Percentiles rank a stretch among this genome's conserved stretches.
These are phyloP conservation scores for Spodoptera littoralis DNA, from an alignment of 2,888 invertebrate species.

Conservation along the genomic window DNA sequence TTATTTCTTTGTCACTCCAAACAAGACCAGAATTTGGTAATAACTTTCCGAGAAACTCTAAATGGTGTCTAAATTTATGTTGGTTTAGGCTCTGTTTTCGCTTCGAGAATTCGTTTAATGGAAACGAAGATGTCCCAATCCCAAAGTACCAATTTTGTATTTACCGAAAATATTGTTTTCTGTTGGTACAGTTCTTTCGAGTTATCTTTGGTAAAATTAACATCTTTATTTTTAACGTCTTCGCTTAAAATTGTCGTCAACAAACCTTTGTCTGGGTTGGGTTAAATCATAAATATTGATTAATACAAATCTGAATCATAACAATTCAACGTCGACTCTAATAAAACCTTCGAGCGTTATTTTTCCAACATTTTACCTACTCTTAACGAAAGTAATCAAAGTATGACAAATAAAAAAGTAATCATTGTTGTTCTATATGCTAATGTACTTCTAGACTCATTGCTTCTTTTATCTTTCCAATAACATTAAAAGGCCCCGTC, in stretches of 20 bases:
- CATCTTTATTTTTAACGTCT: too few species aligned
- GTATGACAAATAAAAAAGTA: constrained; percentile 3
- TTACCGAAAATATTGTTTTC: too few species aligned
- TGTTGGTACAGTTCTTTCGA: too few species aligned
- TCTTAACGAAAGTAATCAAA: not conserved
- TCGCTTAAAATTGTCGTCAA: too few species aligned
- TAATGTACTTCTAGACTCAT: constrained; percentile 10
- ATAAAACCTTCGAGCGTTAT: too few species aligned
- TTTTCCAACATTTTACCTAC: not conserved
- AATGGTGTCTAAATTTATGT: constrained; percentile 10
- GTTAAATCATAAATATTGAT: too few species aligned
- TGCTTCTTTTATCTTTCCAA: constrained; percentile 15
- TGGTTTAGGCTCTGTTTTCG: not conserved
- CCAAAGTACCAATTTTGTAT: not conserved
- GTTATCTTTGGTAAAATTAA: too few species aligned
- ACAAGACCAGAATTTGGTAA: constrained; percentile 38
- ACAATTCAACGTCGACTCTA: too few species aligned
- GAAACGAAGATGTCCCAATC: not conserved
- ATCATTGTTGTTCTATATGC: constrained; percentile 1
- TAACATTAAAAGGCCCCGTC: constrained; percentile 11
- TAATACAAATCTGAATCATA: too few species aligned
- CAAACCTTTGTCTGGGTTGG: too few species aligned
- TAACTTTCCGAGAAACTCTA: constrained; percentile 18
- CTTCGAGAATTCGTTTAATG: not conserved
- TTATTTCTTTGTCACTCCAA: constrained; percentile 43